Base-by-base conservation (phyloP, 64 coral and sea anemone genomes). In the Orbicella faveolata region DNA sequence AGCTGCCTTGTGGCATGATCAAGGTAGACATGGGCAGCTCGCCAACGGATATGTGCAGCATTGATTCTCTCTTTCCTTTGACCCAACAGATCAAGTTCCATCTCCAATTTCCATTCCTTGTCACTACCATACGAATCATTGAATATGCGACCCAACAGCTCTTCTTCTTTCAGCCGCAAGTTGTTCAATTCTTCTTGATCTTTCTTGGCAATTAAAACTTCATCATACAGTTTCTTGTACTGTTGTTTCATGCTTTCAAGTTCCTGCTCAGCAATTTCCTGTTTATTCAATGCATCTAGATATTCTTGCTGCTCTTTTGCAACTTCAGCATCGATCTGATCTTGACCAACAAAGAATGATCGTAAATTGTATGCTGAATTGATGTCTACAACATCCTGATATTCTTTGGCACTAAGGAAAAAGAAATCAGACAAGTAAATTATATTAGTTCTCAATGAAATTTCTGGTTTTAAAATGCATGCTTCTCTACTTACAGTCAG, bases 121-220 rank as follows among this genome's bases (percentile, higher is more conserved):
- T 98, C 96, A 70, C 96, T 98, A 9, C 96, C 96, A 66, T 98
- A 98, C 33, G 82, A 93, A 21, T 94, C 96, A 79, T 95, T 92
- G 77, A 98, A 98, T 54, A 98, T 94, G 52, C 92, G 73, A n/a
- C 93, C 88, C 10, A 98, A 57, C 2, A 93, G 41, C 6, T 90
- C 83, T 78, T 98, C 96, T 62, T 93, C 87, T 66, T 95, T 92
- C 4, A 34, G 15, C 55, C 73, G 48, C 54, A 90, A 87, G 53
- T 36, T 88, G 13, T 88, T 79, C 15, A 98, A 77, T 18, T 88
- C 82, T 55, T 90, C 87, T 39, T 78, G 83, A 75, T 92, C 90
- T 57, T 82, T 90, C 63, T 84, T 84, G 19, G 79, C 81, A 37
- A 76, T n/a, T 25, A 74, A 75, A 0, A 92, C 90, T 70, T 90